Evolutionary conservation across 2,113 vertebrate genomes (phyloP), one percentile per base, ranked within the genome.

Genomic region (Mesembrinibis cayennensis): DNA sequence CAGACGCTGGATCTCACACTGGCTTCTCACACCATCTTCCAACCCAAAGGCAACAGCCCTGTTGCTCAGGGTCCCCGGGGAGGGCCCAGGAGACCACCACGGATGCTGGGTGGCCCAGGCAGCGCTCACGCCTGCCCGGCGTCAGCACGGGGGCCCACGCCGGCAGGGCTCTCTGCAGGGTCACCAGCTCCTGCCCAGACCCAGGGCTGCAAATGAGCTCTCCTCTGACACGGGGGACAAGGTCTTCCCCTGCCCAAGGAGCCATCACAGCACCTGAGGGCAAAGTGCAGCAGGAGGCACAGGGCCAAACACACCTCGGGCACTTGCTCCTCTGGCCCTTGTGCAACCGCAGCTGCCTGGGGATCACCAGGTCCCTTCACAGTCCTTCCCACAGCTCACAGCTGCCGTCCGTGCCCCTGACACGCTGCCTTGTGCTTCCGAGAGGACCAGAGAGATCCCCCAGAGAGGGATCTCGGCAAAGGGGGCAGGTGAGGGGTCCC

Each of bases 331-430:
- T 20, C 5, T 1, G 3, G 78, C 27, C 53, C 69, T 18, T 5
- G 62, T 27, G 47, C 16, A 7, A 4, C 59, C 1, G 5, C 88
- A 76, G 27, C 27, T 13, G 23, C 56, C 59, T 6, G 52, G 1
- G 15, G 77, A 34, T 29, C 7, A 3, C 13, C 73, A 3, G 98
- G 98, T 25, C 23, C 95, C 98, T 47, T 98, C 98, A 47, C 98
- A 97, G 78, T 96, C 98, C 82, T 98, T 98, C n/a, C 98, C 89
- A 15, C 96, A 97, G 45, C 98, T 97, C 44, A 96, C 95, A 89
- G 98, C 98, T 47, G 98, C 98, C 87, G 2, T 7, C 10, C 2
- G 1, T 9, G 98, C 97, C 56, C 62, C 63, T 7, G 2, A 8
- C 32, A 17, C 16, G 1, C 38, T 3, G 1, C 0, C 36, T 10